Evolutionary conservation across 2,888 invertebrate genomes (phyloP), one percentile per base, ranked within the genome.

Genomic region (Nasonovia ribisnigri): DNA sequence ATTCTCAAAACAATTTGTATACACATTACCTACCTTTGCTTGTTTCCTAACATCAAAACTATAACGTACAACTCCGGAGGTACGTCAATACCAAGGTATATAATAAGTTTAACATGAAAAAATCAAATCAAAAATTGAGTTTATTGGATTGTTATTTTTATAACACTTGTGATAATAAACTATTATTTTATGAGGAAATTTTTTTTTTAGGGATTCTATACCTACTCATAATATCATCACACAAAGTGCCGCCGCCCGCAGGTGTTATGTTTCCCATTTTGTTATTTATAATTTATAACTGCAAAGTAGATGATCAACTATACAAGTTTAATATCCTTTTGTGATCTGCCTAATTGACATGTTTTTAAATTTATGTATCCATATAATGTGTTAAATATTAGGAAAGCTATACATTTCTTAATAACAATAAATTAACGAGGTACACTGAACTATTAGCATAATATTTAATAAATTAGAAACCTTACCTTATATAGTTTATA

Each of bases 111-210:
- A 51, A 60, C 43, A 60, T 86, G 26, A 26, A 86, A 86, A 60
- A 86, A 54, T 13, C 10, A 60, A 86, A 86, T 60, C 24, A n/a
- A 86, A 91, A 91, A 91, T 46, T 86, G 57, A 86, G 10, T 54
- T 54, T 57, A 86, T 60, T 26, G 42, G 26, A 48, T 43, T 48
- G 42, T 67, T 87, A 91, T 87, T 87, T 91, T 67, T 60, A 36
- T 42, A 67, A 67, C 60, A 92, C 87, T 36, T 92, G 60, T 87
- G 29, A 29, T 67, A 92, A 51, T n/a, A 92, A 36, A 92, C 87
- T 67, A 42, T 10, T 29, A 67, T n/a, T n/a, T 84, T 54, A 36
- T 42, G 26, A 42, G 16, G 24, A 42, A 42, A 48, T 51, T 46
- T 88, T 88, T 67, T 20, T 48, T 60, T 67, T 16, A n/a, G n/a